phyloP scores from a whole-genome alignment of 2,113 vertebrate genomes.

The Microcebus ravelobensis region DNA sequence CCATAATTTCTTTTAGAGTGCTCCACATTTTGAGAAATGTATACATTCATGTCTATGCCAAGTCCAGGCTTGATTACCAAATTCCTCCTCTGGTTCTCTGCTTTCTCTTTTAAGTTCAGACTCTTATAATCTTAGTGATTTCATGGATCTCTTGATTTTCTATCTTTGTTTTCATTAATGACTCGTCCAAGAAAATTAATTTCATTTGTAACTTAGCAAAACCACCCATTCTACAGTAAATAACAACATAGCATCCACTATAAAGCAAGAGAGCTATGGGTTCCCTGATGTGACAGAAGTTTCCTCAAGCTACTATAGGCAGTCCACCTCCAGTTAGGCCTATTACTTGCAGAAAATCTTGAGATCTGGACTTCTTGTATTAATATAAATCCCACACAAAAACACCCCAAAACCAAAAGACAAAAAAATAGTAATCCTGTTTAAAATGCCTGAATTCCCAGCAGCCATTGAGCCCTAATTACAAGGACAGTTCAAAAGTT shows the following conservation, averaged over 20 bases:
- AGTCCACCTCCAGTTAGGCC: not conserved
- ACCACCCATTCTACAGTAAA: not conserved
- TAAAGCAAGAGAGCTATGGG: not conserved
- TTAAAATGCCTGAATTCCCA: not conserved
- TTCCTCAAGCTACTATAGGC: not conserved
- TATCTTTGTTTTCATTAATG: conserved; percentile 53
- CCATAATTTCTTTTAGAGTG: not conserved
- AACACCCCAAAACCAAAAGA: not conserved
- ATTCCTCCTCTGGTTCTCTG: conserved; percentile 20
- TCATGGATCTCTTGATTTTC: conserved; percentile 15
- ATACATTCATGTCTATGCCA: not conserved
- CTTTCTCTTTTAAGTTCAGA: conserved; percentile 46
- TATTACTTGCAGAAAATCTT: not conserved
- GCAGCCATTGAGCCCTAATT: not conserved
- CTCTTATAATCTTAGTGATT: not conserved
- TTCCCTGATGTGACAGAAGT: not conserved
- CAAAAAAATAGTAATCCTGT: not conserved
- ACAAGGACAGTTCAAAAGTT: not conserved
- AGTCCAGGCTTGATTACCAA: not conserved
- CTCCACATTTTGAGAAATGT: conserved; percentile 16
- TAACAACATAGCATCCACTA: not conserved
- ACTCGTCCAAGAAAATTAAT: not conserved
- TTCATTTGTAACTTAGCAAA: conserved; percentile 38
- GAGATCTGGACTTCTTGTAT: not conserved
- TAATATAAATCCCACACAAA: not conserved